Percentiles rank a stretch among this genome's conserved stretches.
Conservation (phyloP, 2,797 vertebrate genomes). For the Muraenolepis orangiensis region DNA sequence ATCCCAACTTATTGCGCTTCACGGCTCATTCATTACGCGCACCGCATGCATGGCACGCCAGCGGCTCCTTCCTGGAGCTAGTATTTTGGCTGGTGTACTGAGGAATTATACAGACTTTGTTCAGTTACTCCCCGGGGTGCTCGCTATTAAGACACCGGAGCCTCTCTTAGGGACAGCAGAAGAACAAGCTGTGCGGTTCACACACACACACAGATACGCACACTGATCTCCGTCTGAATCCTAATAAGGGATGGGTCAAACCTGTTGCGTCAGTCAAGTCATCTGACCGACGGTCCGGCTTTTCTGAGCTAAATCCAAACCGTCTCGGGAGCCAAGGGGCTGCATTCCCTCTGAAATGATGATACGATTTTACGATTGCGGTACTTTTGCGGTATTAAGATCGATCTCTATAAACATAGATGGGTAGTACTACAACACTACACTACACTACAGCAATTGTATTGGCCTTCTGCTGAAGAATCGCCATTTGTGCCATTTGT, state of each 20-base stretch:
- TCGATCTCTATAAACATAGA: neutral
- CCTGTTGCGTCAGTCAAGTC: slow-evolving; percentile 20
- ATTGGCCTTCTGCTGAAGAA: neutral
- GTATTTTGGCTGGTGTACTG: neutral
- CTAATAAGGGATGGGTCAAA: slow-evolving; percentile 3
- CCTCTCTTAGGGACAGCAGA: neutral
- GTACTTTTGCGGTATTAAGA: neutral
- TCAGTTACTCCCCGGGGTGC: neutral
- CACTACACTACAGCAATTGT: neutral
- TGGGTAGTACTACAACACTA: too few species aligned
- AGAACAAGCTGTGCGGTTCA: neutral
- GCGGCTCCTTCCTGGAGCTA: neutral
- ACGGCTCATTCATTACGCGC: neutral
- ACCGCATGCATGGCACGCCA: neutral
- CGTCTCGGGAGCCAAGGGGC: neutral
- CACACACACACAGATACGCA: slow-evolving; percentile 5
- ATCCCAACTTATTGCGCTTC: neutral
- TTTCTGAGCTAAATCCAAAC: slow-evolving; percentile 17
- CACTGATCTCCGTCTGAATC: slow-evolving; percentile 1
- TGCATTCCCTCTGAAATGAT: neutral
- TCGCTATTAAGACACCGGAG: neutral
- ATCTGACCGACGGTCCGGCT: neutral
- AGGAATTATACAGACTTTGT: neutral
- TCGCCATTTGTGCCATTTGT: neutral
- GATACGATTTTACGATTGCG: neutral